Base-by-base conservation (phyloP, 2,888 invertebrate species). In the Protula sp. region DNA sequence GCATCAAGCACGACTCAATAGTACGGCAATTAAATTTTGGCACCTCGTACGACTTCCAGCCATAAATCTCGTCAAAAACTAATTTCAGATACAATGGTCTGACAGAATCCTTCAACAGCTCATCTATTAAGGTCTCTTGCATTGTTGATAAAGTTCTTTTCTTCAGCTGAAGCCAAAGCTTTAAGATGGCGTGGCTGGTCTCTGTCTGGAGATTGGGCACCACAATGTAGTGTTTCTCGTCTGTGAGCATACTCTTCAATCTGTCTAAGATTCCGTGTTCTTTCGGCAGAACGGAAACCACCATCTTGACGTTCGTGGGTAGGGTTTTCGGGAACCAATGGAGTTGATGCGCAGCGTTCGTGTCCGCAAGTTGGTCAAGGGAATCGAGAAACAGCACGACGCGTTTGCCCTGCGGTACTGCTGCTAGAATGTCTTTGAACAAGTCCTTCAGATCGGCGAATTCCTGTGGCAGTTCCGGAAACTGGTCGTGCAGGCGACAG, bases 261-360 rank as follows among this genome's bases (percentile, higher is more conserved):
- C n/a, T n/a, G n/a, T n/a, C n/a, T n/a, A n/a, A n/a, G n/a, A n/a
- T n/a, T n/a, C n/a, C n/a, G n/a, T n/a, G n/a, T n/a, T n/a, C n/a
- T n/a, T n/a, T n/a, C n/a, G n/a, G n/a, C n/a, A n/a, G n/a, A n/a
- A 72, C 67, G 9, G 76, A 73, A 4, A 75, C 68, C 14, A 76
- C 64, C 24, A 76, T 60, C 58, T 71, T 71, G n/a, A 73, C 67
- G 62, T 75, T 70, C n/a, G 65, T 51, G 3, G 75, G 73, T 19
- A 75, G 59, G 29, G 68, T 60, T 5, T 68, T 64, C 3, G 76
- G 75, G 4, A 76, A 55, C 76, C 76, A 76, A 61, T 71, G 70
- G 14, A 76, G 60, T 47, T 70, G 72, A 47, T 71, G 70, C n/a
- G 72, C 75, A 52, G 65, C 66, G 55, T 71, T 67, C 27, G 54